These are phyloP conservation scores for Notamacropus eugenii DNA, from an alignment of 2,797 vertebrate species.

Conservation along the genomic window DNA sequence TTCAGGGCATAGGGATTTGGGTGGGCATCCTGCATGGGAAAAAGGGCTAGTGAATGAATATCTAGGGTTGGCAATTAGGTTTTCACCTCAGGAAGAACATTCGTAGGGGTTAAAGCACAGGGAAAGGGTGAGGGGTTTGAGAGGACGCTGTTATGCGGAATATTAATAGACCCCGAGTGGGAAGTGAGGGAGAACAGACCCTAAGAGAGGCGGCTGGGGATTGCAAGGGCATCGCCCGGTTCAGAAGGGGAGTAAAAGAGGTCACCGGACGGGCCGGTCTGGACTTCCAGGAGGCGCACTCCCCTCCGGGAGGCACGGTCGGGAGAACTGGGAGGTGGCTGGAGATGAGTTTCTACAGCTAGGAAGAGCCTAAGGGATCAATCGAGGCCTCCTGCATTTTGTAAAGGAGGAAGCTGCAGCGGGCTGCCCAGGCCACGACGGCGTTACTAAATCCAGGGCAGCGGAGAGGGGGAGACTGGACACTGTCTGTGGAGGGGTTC, in stretches of 20 bases:
- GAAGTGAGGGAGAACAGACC: not conserved
- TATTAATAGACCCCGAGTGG: not conserved
- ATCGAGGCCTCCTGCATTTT: not conserved
- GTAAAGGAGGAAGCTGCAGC: not conserved
- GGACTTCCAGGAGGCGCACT: not conserved
- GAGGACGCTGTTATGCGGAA: not conserved
- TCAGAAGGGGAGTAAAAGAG: not conserved
- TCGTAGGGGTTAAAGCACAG: not conserved
- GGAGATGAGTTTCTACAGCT: not conserved
- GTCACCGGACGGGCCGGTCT: not conserved
- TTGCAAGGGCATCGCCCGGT: not conserved
- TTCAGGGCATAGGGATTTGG: not conserved
- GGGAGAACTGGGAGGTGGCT: not conserved
- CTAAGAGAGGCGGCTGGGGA: not conserved
- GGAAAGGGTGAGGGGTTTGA: not conserved
- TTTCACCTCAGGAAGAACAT: not conserved
- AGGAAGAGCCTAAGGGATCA: not conserved
- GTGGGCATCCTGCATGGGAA: not conserved
- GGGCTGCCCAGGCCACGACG: not conserved
- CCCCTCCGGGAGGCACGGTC: conserved; percentile 18
- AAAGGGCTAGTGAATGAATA: not conserved
- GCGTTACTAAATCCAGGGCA: not conserved
- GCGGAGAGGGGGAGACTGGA: not conserved
- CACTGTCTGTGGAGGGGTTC: conserved; percentile 35
- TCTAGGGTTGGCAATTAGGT: not conserved